Percentiles rank a stretch among this genome's conserved stretches.
Conservation (phyloP, 2,888 invertebrate genomes). For the Spodoptera exigua region DNA sequence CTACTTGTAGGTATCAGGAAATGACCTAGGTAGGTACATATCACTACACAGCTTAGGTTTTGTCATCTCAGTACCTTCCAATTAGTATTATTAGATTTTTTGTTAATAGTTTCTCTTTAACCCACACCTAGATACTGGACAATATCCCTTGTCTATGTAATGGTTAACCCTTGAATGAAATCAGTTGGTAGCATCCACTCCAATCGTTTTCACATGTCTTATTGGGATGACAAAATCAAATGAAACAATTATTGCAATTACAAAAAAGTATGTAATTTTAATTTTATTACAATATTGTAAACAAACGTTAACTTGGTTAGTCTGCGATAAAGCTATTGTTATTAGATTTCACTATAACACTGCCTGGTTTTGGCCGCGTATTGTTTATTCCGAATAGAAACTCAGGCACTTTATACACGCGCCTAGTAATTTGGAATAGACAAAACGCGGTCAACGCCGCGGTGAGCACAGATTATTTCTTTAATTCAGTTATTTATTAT, state of each 20-base stretch:
- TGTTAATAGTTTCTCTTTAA: constrained; percentile 43
- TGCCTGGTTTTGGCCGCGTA: constrained; percentile 12
- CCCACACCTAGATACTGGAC: constrained; percentile 22
- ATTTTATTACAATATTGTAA: constrained; percentile 44
- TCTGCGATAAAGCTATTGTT: constrained; percentile 51
- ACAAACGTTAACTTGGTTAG: constrained; percentile 39
- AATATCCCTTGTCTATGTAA: constrained; percentile 9
- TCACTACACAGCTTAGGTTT: constrained; percentile 29
- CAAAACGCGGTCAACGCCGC: too few relatives aligned
- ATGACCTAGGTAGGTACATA: too few relatives aligned
- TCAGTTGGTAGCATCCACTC: not conserved
- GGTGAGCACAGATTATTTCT: not conserved
- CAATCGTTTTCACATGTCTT: constrained; percentile 3
- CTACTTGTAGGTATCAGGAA: constrained; percentile 12
- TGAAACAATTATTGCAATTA: constrained; percentile 21
- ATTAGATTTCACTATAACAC: constrained; percentile 19
- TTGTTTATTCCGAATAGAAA: not conserved
- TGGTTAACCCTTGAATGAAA: constrained; percentile 14
- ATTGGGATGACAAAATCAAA: constrained; percentile 54
- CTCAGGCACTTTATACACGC: too few relatives aligned
- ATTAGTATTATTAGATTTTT: constrained; percentile 22
- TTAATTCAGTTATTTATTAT: constrained; percentile 62
- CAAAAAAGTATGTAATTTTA: constrained; percentile 40
- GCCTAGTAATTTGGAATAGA: too few relatives aligned
- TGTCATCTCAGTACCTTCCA: constrained; percentile 50